phyloP scores from a whole-genome alignment of 2,113 vertebrate genomes.

The Brachyistius frenatus region DNA sequence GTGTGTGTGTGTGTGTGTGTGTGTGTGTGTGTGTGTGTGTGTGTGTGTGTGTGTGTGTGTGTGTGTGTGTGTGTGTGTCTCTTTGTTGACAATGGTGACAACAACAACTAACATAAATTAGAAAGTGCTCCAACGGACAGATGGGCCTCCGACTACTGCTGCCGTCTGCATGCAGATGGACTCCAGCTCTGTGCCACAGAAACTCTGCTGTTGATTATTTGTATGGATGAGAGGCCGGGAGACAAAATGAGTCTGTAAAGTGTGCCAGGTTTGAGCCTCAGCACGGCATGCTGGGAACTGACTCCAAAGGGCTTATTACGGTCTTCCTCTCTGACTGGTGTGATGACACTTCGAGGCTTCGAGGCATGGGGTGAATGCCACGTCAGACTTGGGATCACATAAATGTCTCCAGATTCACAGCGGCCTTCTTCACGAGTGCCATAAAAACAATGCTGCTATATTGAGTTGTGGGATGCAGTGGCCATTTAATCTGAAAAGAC shows the following conservation, averaged over 20 bases:
- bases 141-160: conserved; percentile 70
- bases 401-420: conserved; percentile 20
- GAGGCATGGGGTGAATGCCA: conserved; percentile 24
- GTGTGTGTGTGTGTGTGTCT: neutral
- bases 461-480: conserved; percentile 3
- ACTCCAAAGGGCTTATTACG: too few relatives aligned
- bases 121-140: conserved; percentile 67
- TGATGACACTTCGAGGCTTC: conserved; percentile 18
- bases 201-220: conserved; percentile 10
- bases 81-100: conserved; percentile 53
- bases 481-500: conserved; percentile 22
- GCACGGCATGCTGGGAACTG: too few relatives aligned
- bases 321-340: conserved; percentile 14
- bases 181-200: conserved; percentile 10
- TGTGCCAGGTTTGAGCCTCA: conserved; percentile 13
- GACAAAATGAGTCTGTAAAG: neutral
- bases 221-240: neutral
- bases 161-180: conserved; percentile 70
- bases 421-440: neutral
- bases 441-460: conserved; percentile 23
- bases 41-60: conserved; percentile 29
- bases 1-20: conserved; percentile 24
- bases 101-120: conserved; percentile 79
- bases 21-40: neutral
- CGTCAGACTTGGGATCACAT: conserved; percentile 9